phyloP scores from a whole-genome alignment of 2,888 invertebrate species.

The Ischnura elegans region DNA sequence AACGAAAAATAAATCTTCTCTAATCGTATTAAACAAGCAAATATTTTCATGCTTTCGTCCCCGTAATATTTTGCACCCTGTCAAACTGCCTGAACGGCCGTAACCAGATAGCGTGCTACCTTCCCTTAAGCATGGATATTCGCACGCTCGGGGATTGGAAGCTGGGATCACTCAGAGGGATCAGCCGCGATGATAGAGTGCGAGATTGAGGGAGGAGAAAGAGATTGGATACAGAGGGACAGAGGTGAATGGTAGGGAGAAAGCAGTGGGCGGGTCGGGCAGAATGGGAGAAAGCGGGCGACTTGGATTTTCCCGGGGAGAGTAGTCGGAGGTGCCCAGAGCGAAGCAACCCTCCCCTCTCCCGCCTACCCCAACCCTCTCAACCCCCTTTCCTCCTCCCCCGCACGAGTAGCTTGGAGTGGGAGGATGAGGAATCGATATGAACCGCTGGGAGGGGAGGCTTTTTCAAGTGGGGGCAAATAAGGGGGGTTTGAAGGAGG shows the following conservation, averaged over 20 bases:
- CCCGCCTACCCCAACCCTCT: not conserved
- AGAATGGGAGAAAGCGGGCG: not conserved
- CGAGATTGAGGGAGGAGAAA: not conserved
- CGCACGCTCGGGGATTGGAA: too few species aligned
- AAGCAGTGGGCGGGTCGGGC: not conserved
- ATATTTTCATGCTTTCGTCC: too few species aligned
- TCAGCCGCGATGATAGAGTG: not conserved
- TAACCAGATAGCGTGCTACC: too few species aligned
- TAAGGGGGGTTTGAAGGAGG: not conserved
- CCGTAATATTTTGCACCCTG: too few species aligned
- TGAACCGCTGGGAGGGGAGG: not conserved
- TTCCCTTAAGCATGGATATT: too few species aligned
- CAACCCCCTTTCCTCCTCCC: not conserved
- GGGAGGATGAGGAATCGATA: slow-evolving; percentile 49
- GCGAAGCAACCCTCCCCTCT: not conserved
- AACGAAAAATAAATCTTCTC: too few species aligned
- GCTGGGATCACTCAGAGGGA: not conserved
- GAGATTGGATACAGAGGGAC: not conserved
- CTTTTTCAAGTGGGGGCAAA: not conserved
- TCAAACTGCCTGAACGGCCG: too few species aligned
- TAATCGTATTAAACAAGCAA: too few species aligned
- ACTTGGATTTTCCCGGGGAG: slow-evolving; percentile 53
- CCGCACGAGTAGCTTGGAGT: not conserved
- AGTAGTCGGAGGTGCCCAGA: slow-evolving; percentile 46
- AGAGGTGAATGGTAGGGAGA: not conserved